Conservation (phyloP, 2,888 invertebrate genomes). For the Julus scanicus region DNA sequence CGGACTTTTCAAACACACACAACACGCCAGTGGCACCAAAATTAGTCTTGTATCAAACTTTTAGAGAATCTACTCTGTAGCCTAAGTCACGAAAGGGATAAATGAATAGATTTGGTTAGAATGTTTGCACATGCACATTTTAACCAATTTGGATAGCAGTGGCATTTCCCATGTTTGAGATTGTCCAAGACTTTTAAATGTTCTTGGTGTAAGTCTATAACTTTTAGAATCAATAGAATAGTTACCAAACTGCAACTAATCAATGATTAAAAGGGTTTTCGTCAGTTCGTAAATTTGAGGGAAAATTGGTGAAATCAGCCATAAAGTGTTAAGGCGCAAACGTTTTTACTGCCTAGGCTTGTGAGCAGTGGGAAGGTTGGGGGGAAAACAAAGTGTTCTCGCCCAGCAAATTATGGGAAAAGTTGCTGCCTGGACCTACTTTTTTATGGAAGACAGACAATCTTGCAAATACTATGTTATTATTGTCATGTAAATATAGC, state of each 20-base stretch:
- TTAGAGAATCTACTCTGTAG: too few species aligned
- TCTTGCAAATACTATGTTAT: constrained; percentile 28
- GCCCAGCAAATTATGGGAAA: constrained; percentile 33
- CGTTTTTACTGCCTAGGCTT: not conserved
- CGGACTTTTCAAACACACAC: too few species aligned
- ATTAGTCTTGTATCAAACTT: too few species aligned
- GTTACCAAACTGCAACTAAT: not conserved
- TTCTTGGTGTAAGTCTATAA: too few species aligned
- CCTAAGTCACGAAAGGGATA: too few species aligned
- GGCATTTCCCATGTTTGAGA: too few species aligned
- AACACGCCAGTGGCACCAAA: too few species aligned
- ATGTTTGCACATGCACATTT: too few species aligned
- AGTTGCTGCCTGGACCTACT: not conserved
- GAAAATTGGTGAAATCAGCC: not conserved
- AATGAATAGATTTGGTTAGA: too few species aligned
- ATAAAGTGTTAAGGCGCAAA: not conserved
- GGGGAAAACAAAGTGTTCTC: not conserved
- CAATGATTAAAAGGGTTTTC: not conserved
- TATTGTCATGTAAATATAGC: constrained; percentile 44
- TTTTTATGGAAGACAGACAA: constrained; percentile 27
- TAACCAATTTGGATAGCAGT: too few species aligned
- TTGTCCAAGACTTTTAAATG: too few species aligned
- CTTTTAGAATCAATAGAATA: too few species aligned
- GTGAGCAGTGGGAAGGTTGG: not conserved
- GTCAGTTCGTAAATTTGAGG: not conserved